These are phyloP conservation scores for Unio pictorum DNA, from an alignment of 2,888 invertebrate genomes.

Conservation along the genomic window DNA sequence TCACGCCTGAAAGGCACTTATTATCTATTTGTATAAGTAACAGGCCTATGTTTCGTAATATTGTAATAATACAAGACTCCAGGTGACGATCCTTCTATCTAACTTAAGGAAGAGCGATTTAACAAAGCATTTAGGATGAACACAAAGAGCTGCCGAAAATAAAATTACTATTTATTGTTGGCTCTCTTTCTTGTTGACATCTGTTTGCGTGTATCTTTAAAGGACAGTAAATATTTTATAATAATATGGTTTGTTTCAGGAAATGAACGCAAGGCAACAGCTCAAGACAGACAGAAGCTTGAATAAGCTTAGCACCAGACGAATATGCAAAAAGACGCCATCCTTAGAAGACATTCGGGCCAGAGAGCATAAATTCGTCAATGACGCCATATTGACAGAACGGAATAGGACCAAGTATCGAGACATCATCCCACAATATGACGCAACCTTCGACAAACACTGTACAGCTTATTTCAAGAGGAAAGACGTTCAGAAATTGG, in stretches of 20 bases:
- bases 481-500: conserved; percentile 51
- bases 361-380: conserved; percentile 59
- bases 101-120: no score
- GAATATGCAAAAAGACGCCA: conserved; percentile 47
- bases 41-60: no score
- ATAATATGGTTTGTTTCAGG: conserved; percentile 30
- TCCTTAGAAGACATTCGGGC: conserved; percentile 44
- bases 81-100: no score
- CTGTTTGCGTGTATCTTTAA: no score
- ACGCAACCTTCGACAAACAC: conserved; percentile 55
- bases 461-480: conserved; percentile 59
- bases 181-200: not conserved
- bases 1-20: no score
- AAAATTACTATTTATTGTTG: not conserved
- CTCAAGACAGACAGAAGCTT: conserved; percentile 34
- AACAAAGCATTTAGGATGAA: no score
- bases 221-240: not conserved
- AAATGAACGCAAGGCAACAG: conserved; percentile 33
- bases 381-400: conserved; percentile 65
- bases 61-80: no score
- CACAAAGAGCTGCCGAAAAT: not conserved
- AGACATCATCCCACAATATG: conserved; percentile 66
- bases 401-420: conserved; percentile 59
- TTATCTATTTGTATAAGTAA: no score
- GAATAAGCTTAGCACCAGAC: conserved; percentile 54